phyloP scores from a whole-genome alignment of 2,888 invertebrate species.

The Pterobdella sp. region DNA sequence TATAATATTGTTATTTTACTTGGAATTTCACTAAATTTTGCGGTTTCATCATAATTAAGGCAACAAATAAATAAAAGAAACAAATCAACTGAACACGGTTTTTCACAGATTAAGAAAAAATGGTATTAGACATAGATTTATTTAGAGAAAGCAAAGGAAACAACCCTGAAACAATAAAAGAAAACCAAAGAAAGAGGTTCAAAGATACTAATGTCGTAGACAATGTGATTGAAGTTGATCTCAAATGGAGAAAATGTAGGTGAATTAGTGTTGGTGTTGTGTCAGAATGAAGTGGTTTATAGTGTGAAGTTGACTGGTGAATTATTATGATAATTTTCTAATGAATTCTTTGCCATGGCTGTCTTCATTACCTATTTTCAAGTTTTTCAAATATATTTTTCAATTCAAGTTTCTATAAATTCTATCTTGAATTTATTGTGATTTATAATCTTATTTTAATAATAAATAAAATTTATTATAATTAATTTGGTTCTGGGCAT shows the following conservation, averaged over 20 bases:
- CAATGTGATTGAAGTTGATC: conserved; percentile 78
- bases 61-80: no score
- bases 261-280: neutral
- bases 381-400: neutral
- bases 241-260: conserved; percentile 72
- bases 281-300: neutral
- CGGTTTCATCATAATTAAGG: no score
- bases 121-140: conserved; percentile 93
- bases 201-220: conserved; percentile 87
- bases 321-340: neutral
- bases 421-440: neutral
- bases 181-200: conserved; percentile 83
- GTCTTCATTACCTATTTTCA: neutral
- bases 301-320: neutral
- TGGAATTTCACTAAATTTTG: no score
- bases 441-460: neutral
- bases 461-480: neutral
- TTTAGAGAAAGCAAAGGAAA: conserved; percentile 94
- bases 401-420: neutral
- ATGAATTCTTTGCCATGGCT: neutral
- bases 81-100: no score
- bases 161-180: conserved; percentile 77
- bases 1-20: no score
- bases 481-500: no score
- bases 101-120: no score